Evolutionary conservation across 2,113 vertebrate species (phyloP).

Genomic region (Edolisoma coerulescens): DNA sequence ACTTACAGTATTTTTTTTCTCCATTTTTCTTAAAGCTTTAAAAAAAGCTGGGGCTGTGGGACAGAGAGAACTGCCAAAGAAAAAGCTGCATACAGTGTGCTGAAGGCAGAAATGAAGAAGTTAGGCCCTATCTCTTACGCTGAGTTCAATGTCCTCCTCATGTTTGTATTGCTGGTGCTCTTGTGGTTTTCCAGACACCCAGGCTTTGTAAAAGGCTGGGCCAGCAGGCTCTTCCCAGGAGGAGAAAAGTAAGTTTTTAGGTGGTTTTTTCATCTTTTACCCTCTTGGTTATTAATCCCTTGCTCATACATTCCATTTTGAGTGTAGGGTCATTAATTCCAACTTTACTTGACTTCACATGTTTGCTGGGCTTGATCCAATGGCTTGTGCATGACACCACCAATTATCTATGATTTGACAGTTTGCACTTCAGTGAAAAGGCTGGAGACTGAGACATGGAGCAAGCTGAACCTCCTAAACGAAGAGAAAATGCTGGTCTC

Average conservation of each 20-base stretch:
- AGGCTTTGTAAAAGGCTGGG: conserved; percentile 91
- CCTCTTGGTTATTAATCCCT: neutral
- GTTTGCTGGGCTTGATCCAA: neutral
- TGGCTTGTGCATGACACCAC: neutral
- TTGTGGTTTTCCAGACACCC: conserved; percentile 94
- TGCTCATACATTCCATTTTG: neutral
- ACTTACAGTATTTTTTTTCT: neutral
- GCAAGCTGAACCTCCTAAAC: neutral
- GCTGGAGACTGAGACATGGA: neutral
- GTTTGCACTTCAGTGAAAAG: neutral
- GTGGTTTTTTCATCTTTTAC: neutral
- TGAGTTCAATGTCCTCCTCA: conserved; percentile 84
- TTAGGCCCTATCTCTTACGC: conserved; percentile 88
- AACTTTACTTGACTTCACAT: neutral
- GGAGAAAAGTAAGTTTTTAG: conserved; percentile 77
- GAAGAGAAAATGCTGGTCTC: neutral
- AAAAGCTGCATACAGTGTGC: conserved; percentile 74
- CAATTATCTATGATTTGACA: neutral
- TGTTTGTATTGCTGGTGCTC: conserved; percentile 84
- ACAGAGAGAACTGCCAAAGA: conserved; percentile 74
- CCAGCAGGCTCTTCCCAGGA: conserved; percentile 76
- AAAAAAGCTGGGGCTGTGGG: conserved; percentile 82
- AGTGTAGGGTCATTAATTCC: neutral
- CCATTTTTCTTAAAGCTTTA: conserved; percentile 73
- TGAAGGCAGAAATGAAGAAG: conserved; percentile 81